Base-by-base conservation (phyloP, 2,888 invertebrate genomes). In the Pterostichus madidus region DNA sequence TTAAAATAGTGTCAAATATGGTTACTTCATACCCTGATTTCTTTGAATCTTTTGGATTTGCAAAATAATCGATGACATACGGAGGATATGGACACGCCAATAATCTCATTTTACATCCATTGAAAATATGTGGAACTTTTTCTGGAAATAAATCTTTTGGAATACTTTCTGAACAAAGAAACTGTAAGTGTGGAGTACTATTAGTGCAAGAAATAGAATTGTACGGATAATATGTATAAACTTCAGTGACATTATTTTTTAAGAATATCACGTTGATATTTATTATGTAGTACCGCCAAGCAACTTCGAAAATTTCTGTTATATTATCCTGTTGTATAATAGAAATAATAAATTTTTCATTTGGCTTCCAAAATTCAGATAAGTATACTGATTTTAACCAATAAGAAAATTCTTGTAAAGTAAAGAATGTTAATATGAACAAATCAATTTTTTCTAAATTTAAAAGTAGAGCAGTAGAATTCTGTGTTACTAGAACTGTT, bases 21-120 rank as follows among this genome's bases (percentile, higher is more conserved):
- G 84, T 61, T 3, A 86, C 81, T 80, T 86, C 86, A 31, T 84
- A 83, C 17, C 86, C 86, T n/a, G 85, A 85, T 52, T 84, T 78
- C 35, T 10, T 17, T 15, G 52, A 3, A 59, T 83, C 75, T 59
- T 39, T 59, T 52, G 8, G 46, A 8, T 59, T 5, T 46, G 71
- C 81, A 7, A 44, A 11, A 11, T 73, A 17, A 79, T 86, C 73
- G 13, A 86, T 84, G 6, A 86, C 84, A 49, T 84, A 86, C 17
- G 86, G 86, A 0, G 83, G 79, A 6, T 85, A 11, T 15, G 32
- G 61, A 24, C 84, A 80, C 5, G 84, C 61, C 2, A 84, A 15
- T 4, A 85, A 59, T 13, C 76, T 85, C 11, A 86, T 32, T 17
- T 73, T 49, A 61, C 86, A 86, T 44, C 84, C 84, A 13, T 84